Evolutionary conservation across 1,140 invertebrate species (phyloP), one percentile per base, ranked within the genome.

Genomic region (Apis laboriosa): DNA sequence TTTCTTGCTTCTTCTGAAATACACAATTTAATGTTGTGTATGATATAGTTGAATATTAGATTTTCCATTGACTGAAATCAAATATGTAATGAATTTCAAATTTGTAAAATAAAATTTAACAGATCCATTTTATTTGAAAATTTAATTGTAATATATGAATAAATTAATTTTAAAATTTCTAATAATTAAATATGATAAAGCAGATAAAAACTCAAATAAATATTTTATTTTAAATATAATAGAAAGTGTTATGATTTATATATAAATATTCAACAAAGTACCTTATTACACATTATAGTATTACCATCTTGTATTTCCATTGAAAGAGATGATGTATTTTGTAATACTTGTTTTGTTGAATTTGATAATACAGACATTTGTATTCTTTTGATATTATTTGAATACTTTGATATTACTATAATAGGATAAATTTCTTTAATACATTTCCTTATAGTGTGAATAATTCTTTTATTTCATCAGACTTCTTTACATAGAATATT

Each of bases 341-440:
- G 63, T 53, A 71, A 72, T 64, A 66, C n/a, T 34, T 87, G 71
- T 76, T 90, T 90, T 9, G 70, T 80, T 60, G 80, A 63, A 49
- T 78, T 83, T 24, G 83, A 58, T 72, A 89, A 75, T 49, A 91
- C 83, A 73, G 84, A 84, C 55, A 88, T 84, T 34, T 88, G 86
- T 77, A 88, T 80, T 58, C 78, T 83, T 71, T 89, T 73, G 43
- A 91, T 73, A 77, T 76, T 43, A 77, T 84, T 87, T 87, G 80
- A n/a, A n/a, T n/a, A 72, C 84, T 84, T n/a, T n/a, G n/a, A n/a
- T n/a, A 77, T 92, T 85, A 28, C 3, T 34, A 34, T 34, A 55
- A 87, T 80, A 66, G 85, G 28, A 77, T 75, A 84, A 55, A 92
- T 92, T 77, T 87, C 85, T 82, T 78, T 77, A 64, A 15, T 53